These are phyloP conservation scores for Anolis carolinensis DNA, from an alignment of 2,113 vertebrate genomes.

Conservation along the genomic window DNA sequence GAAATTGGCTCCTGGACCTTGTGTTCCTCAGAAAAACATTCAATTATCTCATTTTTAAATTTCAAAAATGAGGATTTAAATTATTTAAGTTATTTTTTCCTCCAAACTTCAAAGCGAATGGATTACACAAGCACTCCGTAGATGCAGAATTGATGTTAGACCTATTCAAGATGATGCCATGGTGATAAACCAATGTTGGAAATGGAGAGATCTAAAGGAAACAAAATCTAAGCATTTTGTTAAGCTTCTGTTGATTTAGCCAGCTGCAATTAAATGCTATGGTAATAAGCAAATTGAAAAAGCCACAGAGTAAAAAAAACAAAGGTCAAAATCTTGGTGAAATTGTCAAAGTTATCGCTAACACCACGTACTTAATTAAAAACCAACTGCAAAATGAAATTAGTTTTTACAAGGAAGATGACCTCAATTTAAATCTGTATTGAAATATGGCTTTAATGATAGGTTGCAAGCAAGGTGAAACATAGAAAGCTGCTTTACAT, in stretches of 20 bases:
- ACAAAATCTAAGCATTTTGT: slow-evolving; percentile 1
- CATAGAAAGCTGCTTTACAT: not conserved
- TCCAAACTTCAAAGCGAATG: slow-evolving; percentile 6
- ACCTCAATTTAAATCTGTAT: not conserved
- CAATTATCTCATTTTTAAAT: too few species aligned
- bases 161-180: rapidly evolving
- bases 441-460: not conserved
- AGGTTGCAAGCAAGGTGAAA: not conserved
- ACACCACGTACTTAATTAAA: not conserved
- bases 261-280: not conserved
- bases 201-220: not conserved
- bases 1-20: too few species aligned
- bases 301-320: not conserved
- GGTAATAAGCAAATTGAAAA: slow-evolving; percentile 4
- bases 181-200: slow-evolving; percentile 4
- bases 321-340: slow-evolving; percentile 14
- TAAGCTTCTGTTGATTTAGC: not conserved
- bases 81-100: slow-evolving; percentile 22
- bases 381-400: slow-evolving; percentile 20
- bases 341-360: not conserved
- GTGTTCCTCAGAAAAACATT: too few species aligned
- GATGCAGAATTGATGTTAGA: not conserved
- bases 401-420: not conserved
- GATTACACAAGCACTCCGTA: slow-evolving; percentile 11
- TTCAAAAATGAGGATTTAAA: not conserved